phyloP scores from a whole-genome alignment of 2,113 vertebrate species.

The Chloebia gouldiae region DNA sequence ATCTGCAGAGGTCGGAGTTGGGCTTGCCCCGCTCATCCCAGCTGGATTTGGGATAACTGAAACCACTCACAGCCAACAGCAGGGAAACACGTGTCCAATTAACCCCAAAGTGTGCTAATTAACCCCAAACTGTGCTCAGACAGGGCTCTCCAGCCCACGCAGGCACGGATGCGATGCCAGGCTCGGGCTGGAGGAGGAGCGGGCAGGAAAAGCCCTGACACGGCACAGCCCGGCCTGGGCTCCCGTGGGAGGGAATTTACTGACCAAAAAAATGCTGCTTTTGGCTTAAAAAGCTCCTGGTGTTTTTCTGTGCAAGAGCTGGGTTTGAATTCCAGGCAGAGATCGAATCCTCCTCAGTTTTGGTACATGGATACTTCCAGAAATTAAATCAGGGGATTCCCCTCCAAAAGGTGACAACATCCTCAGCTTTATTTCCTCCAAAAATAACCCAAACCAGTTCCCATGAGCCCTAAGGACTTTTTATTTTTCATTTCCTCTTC shows the following conservation, averaged over 20 bases:
- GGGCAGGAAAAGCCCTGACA: background rate
- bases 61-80: accelerated
- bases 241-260: background rate
- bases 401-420: background rate
- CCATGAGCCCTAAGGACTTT: background rate
- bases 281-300: background rate
- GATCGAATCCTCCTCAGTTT: background rate
- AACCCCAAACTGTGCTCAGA: accelerated
- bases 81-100: accelerated
- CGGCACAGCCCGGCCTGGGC: accelerated
- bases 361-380: background rate
- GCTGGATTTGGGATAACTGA: accelerated
- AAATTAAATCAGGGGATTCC: background rate
- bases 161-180: accelerated
- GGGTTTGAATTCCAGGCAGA: background rate
- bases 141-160: background rate
- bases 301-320: background rate
- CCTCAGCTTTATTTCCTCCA: background rate
- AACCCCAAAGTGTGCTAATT: accelerated
- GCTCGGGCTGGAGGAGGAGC: background rate
- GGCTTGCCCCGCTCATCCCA: background rate
- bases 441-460: background rate
- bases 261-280: background rate
- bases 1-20: background rate
- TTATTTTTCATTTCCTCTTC: background rate